Base-by-base conservation (phyloP, 1,140 invertebrate species). In the Heterodera schachtii region DNA sequence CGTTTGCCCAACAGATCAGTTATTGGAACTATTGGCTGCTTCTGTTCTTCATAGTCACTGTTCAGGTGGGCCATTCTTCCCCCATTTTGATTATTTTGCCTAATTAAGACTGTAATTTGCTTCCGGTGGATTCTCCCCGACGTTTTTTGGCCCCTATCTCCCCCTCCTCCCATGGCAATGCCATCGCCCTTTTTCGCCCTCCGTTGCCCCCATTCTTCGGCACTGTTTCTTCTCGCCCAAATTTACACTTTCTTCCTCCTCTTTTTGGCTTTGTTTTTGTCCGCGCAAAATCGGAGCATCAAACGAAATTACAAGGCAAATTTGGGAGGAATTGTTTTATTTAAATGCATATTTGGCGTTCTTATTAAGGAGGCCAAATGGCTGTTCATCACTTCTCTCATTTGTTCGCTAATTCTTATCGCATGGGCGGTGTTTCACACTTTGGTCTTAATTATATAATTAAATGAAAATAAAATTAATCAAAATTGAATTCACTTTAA, bases 21-120 rank as follows among this genome's bases (percentile, higher is more conserved):
- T 89, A 85, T 79, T 90, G 84, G 83, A 89, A 89, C 75, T 89
- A 89, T 77, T 88, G 87, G 87, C 82, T 89, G 49, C 74, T 90
- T 19, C 49, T 89, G 52, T 88, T 89, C 69, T 89, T 89, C 77
- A 89, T 89, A 47, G 78, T 90, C 60, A 79, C 81, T 60, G 88
- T 89, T 43, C 88, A 89, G 77, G 79, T 90, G 57, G 87, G 85
- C 31, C 73, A 90, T 21, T 83, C 70, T 64, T 78, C 11, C 49
- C 11, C 11, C 11, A 52, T 52, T 52, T 52, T 52, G 6, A 8
- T 85, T 8, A 16, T 73, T 57, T 84, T 21, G 8, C 16, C 16
- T 57, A n/a, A 31, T 31, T 8, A 49, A 84, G 64, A 71, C 57
- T 43, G 43, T 79, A 16, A 71, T 71, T 85, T 76, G 75, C n/a